Percentiles rank a stretch among this genome's conserved stretches.
phyloP scores from a whole-genome alignment of 1,140 invertebrate species.

The Cryptotermes secundus region DNA sequence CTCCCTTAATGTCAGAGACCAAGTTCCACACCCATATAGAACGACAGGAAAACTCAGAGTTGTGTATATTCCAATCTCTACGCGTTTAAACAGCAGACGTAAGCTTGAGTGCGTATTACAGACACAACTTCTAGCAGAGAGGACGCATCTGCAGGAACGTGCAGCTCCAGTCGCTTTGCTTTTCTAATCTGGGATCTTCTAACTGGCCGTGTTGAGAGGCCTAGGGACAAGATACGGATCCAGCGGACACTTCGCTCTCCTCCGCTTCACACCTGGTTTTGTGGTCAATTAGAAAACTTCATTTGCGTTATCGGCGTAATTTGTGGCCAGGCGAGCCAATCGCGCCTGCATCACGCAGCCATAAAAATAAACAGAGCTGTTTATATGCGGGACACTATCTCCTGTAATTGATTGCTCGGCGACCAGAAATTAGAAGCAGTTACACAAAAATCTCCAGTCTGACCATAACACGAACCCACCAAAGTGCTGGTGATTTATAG shows the following conservation, averaged over 20 bases:
- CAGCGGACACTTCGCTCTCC: not conserved
- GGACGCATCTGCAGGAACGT: too few species aligned
- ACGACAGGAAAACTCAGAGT: too few species aligned
- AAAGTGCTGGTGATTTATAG: not conserved
- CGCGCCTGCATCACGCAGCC: not conserved
- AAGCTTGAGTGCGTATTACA: too few species aligned
- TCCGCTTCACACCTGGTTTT: not conserved
- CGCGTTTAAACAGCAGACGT: too few species aligned
- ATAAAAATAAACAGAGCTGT: not conserved
- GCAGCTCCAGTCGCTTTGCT: not conserved
- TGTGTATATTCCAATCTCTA: too few species aligned
- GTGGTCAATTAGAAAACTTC: not conserved
- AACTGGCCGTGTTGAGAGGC: not conserved
- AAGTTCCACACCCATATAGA: too few species aligned
- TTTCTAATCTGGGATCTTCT: not conserved
- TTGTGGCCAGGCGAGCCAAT: not conserved
- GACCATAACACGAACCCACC: not conserved
- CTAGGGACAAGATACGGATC: not conserved
- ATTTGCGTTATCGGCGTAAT: not conserved
- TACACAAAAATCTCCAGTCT: not conserved
- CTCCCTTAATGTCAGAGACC: too few species aligned
- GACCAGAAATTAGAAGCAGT: not conserved
- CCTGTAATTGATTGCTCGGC: not conserved
- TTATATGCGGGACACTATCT: not conserved
- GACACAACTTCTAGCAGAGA: too few species aligned